Evolutionary conservation across 2,113 vertebrate genomes (phyloP).

Genomic region (Muntiacus muntjak): DNA sequence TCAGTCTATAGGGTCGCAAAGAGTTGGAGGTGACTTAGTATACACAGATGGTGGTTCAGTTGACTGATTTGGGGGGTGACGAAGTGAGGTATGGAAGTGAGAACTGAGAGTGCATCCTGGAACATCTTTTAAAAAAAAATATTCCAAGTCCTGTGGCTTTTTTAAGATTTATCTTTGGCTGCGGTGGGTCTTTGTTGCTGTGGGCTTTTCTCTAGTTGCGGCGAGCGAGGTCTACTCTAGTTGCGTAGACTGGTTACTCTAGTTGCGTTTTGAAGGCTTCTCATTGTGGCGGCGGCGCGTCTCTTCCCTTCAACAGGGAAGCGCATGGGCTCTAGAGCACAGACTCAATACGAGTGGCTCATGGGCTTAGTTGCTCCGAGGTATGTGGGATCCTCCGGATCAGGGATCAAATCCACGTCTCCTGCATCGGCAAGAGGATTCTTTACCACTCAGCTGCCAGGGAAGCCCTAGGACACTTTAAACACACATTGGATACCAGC

Average conservation of each 20-base stretch:
- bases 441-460: not conserved
- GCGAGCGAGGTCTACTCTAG: fast-evolving
- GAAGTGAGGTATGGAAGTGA: not conserved
- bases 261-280: fast-evolving
- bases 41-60: not conserved
- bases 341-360: not conserved
- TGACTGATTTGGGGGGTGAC: not conserved
- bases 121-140: not conserved
- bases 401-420: not conserved
- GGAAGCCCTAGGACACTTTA: not conserved
- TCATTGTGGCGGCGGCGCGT: fast-evolving
- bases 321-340: not conserved
- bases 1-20: not conserved
- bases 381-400: not conserved
- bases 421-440: not conserved
- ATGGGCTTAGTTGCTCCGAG: not conserved
- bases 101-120: not conserved
- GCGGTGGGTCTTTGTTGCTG: not conserved
- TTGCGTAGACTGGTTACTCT: not conserved
- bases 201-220: fast-evolving
- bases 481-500: no score
- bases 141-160: not conserved
- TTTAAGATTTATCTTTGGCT: not conserved
- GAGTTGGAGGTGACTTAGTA: not conserved
- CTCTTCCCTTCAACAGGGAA: not conserved